A percentile compares a stretch with the other conserved stretches of the same genome.
Conservation (phyloP, 1,140 invertebrate genomes). For the Achatina immaculata region DNA sequence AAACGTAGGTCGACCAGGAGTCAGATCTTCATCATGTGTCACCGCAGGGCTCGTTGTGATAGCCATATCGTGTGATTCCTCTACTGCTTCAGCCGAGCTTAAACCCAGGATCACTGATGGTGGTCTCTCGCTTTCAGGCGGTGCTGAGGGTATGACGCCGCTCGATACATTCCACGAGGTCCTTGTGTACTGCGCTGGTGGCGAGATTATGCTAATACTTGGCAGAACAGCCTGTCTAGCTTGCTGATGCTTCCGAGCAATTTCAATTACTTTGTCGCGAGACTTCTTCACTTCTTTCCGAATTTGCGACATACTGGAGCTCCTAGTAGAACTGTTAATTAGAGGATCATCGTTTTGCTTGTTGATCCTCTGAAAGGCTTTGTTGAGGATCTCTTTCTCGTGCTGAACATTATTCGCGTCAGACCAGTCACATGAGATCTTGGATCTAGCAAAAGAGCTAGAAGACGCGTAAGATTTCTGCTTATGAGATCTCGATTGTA, state of each 20-base stretch:
- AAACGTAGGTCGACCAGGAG: background rate
- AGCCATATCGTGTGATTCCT: background rate
- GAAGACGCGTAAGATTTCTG: background rate
- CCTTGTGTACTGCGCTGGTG: background rate
- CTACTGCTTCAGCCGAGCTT: background rate
- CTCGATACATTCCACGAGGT: background rate
- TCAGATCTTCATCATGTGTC: background rate
- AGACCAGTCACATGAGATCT: conserved; percentile 13
- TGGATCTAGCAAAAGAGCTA: background rate
- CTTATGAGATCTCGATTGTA: conserved; percentile 1
- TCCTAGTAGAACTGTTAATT: background rate
- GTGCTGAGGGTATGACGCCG: background rate
- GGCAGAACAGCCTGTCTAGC: background rate
- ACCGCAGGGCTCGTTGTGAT: background rate
- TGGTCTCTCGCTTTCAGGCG: background rate
- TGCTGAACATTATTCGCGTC: conserved; percentile 5
- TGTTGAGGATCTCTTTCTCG: conserved; percentile 35
- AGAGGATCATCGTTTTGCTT: conserved; percentile 6
- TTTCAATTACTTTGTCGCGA: conserved; percentile 36
- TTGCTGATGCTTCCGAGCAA: conserved; percentile 28
- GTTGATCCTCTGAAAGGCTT: conserved; percentile 26
- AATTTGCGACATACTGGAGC: background rate
- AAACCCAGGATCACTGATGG: background rate
- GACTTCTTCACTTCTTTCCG: background rate
- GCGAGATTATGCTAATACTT: conserved; percentile 33